Conservation (phyloP, 1,140 invertebrate species). For the Galleria mellonella region DNA sequence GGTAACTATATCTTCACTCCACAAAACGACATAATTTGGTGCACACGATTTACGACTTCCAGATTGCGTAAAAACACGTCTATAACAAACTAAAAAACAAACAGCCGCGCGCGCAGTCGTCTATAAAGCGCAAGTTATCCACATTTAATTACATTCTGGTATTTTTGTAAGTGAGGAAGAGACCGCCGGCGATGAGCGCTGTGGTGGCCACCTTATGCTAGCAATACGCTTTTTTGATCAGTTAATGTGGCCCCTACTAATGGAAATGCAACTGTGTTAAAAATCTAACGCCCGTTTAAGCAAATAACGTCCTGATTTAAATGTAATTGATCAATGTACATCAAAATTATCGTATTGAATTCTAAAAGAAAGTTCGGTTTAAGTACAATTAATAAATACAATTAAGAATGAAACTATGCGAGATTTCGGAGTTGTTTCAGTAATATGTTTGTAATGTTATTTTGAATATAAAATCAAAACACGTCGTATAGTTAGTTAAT, state of each 20-base stretch:
- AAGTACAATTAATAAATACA: too few species aligned
- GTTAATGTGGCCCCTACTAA: conserved; percentile 4
- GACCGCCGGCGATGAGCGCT: conserved; percentile 52
- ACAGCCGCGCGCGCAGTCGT: conserved; percentile 63
- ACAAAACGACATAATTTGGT: conserved; percentile 70
- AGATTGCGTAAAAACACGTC: conserved; percentile 72
- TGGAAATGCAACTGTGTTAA: neutral
- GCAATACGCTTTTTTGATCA: conserved; percentile 2
- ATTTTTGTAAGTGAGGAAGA: conserved; percentile 66
- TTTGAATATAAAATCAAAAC: conserved; percentile 25
- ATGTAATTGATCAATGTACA: too few species aligned
- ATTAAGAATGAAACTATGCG: too few species aligned
- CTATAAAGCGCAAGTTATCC: conserved; percentile 71
- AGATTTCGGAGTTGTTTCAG: too few species aligned
- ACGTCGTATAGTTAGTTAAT: conserved; percentile 27
- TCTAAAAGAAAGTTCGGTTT: too few species aligned
- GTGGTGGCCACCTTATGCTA: conserved; percentile 35
- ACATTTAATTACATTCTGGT: conserved; percentile 72
- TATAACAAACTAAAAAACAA: conserved; percentile 69
- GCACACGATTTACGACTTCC: conserved; percentile 70
- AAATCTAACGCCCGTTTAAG: neutral
- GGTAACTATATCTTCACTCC: conserved; percentile 50
- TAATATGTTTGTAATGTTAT: too few species aligned
- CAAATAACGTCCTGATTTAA: neutral
- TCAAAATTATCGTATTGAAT: too few species aligned